Percentiles rank a stretch among this genome's conserved stretches.
phyloP scores from a whole-genome alignment of 2,113 vertebrate genomes.

The Clarias macrocephalus region DNA sequence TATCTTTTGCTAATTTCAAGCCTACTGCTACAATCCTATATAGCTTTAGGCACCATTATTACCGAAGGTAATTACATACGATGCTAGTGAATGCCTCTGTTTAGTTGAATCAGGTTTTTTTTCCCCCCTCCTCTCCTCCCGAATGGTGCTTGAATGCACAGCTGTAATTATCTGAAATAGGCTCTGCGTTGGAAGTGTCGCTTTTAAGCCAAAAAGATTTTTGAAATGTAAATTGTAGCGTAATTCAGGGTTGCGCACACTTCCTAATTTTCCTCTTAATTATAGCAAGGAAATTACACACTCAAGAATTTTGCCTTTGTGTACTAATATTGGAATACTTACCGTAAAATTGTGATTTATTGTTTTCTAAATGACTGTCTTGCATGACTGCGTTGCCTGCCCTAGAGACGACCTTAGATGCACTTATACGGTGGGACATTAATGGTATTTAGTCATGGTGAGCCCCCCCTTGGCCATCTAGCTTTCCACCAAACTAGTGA shows the following conservation, averaged over 20 bases:
- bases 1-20: slow-evolving; percentile 1
- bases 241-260: slow-evolving; percentile 27
- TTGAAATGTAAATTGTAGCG: slow-evolving; percentile 42
- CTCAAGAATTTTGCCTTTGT: slow-evolving; percentile 23
- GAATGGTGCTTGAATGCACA: slow-evolving; percentile 28
- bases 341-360: slow-evolving; percentile 16
- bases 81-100: slow-evolving; percentile 28
- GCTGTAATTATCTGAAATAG: slow-evolving; percentile 54
- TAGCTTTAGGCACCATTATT: slow-evolving; percentile 47
- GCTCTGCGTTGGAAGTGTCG: slow-evolving; percentile 40
- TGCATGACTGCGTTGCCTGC: background rate
- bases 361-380: slow-evolving; percentile 1
- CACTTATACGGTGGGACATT: background rate
- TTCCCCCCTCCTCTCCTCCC: background rate
- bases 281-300: slow-evolving; percentile 33
- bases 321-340: slow-evolving; percentile 22
- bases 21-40: slow-evolving; percentile 17
- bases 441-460: background rate
- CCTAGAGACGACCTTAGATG: background rate
- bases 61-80: slow-evolving; percentile 46
- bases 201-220: slow-evolving; percentile 42
- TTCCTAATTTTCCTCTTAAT: slow-evolving; percentile 46
- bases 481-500: background rate
- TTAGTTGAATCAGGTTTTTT: slow-evolving; percentile 42
- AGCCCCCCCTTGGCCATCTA: background rate